phyloP scores from a whole-genome alignment of 2,113 vertebrate genomes.

The Porphyrio hochstetteri region DNA sequence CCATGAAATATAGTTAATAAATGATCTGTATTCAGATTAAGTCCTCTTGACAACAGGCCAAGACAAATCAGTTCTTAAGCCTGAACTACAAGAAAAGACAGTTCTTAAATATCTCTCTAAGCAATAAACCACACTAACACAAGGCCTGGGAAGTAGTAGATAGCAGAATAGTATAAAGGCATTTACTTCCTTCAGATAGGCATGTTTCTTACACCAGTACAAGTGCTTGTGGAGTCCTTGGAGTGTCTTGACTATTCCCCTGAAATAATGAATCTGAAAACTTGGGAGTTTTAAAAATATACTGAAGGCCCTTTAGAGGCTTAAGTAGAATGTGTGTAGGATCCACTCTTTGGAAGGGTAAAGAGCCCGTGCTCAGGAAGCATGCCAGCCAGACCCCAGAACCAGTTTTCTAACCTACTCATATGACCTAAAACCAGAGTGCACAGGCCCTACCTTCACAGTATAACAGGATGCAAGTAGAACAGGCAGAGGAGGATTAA shows the following conservation, averaged over 20 bases:
- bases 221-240: neutral
- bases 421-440: neutral
- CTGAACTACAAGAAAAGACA: neutral
- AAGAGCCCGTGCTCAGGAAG: neutral
- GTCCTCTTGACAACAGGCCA: neutral
- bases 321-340: neutral
- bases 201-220: neutral
- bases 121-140: too few relatives aligned
- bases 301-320: neutral
- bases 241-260: neutral
- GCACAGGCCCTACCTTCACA: neutral
- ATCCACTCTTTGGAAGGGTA: neutral
- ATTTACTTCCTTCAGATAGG: neutral
- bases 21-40: neutral
- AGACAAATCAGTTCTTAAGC: neutral
- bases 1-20: neutral
- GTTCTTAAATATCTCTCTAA: too few relatives aligned
- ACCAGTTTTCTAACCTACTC: neutral
- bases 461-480: accelerated
- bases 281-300: neutral
- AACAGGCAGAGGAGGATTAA: neutral
- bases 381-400: neutral
- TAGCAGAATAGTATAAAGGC: neutral
- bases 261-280: neutral
- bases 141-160: neutral